Evolutionary conservation across 2,888 invertebrate species (phyloP), one percentile per base, ranked within the genome.

Genomic region (Hirtodrosophila histrioides): DNA sequence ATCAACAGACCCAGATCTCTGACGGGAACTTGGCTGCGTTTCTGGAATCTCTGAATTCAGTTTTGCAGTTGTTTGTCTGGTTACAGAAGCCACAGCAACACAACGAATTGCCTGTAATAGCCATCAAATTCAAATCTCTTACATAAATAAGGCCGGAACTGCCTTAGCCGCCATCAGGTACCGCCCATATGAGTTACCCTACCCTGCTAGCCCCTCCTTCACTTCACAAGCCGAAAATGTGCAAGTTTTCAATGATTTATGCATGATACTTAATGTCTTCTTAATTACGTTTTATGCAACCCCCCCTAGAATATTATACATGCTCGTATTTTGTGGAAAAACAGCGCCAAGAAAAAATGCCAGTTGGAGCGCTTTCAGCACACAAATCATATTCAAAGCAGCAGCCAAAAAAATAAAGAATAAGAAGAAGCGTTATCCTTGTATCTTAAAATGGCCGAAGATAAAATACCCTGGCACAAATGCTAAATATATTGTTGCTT

Each of bases 221-320:
- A 24, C 12, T 10, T 29, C 17, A 11, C 41, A 24, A 11, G 24
- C 37, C 37, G 31, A 10, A 54, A 66, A 68, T 75, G 69, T 74
- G 62, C 76, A 75, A 71, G 58, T 71, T 75, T 65, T 66, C 73
- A 77, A 86, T 84, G 84, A 84, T 84, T 84, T 88, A 84, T 88
- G 88, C 73, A 70, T 72, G 75, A 62, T 71, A 78, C 85, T 88
- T 88, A 88, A 88, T 84, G 87, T 75, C 85, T 84, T 86, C 88
- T 88, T 84, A 84, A 84, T 88, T 88, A 84, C 86, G 66, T 84
- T 88, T 83, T 86, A 88, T 88, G 78, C 71, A 49, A 55, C 54
- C 3, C 31, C 40, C 49, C 11, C 44, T 12, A 49, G 48, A 81
- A 69, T 41, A 58, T 65, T 54, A 76, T 70, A 51, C 49, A 68